Evolutionary conservation across 53 echinoderm and acorn worm species (phyloP), one percentile per base, ranked within the genome.

Genomic region (Temnopleurus reevesii): DNA sequence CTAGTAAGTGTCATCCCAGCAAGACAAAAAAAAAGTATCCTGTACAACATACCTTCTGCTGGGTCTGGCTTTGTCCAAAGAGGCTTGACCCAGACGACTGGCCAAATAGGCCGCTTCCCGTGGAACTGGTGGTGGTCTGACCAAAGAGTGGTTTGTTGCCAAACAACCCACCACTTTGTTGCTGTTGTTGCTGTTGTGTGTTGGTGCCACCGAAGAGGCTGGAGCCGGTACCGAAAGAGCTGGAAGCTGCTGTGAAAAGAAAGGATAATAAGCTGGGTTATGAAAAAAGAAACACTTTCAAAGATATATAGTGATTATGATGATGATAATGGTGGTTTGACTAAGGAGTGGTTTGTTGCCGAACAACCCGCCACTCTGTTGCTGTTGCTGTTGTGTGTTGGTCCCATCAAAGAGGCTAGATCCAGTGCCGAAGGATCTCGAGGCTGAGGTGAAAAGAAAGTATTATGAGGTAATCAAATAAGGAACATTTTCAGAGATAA

Each of bases 121-220:
- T 77, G 36, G 90, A 77, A 25, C 45, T 59, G 59, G 81, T 91
- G n/a, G 91, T 77, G n/a, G 81, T 92, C 86, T 90, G 87, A 4
- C 96, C 96, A 93, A 96, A 96, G 46, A 91, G 86, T 0, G 60
- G 94, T 45, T 89, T 96, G 92, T 53, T 81, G 55, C 64, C 94
- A 91, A 95, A 95, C 82, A 95, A 51, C 28, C 94, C 92, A 21
- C 66, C 84, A 45, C 86, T 19, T 61, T 85, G 76, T 24, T 55
- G 77, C 23, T 76, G 77, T 23, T 77, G 35, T 15, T 61, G 36
- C 29, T 77, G 77, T 41, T 46, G 95, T 9, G 54, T 29, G 24
- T 23, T 88, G 63, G 77, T 76, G 18, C 64, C 84, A 15, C 95
- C 95, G 83, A 95, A 93, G 34, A 96, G 55, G 12, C 95, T 55